A percentile compares a stretch with the other conserved stretches of the same genome.
phyloP scores from a whole-genome alignment of 1,140 invertebrate genomes.

The Maniola jurtina region DNA sequence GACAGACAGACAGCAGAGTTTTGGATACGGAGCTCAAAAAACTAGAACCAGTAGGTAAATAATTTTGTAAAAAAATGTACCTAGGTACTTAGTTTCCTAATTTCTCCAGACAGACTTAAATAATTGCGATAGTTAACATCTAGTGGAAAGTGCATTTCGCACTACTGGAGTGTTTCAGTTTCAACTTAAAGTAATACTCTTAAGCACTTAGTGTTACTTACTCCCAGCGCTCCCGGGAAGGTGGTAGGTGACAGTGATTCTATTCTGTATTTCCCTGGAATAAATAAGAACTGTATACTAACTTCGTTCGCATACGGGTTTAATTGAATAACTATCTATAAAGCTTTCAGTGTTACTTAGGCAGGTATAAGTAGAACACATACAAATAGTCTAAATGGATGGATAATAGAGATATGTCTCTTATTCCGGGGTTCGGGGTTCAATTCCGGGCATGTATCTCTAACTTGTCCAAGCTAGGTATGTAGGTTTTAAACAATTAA shows the following conservation, averaged over 20 bases:
- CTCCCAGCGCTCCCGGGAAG: constrained; percentile 56
- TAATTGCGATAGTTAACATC: not conserved
- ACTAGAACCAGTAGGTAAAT: not conserved
- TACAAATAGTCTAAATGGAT: no score
- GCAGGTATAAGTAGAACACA: no score
- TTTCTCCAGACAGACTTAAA: not conserved
- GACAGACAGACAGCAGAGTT: no score
- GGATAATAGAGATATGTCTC: no score
- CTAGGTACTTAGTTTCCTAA: not conserved
- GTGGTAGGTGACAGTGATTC: constrained; percentile 54
- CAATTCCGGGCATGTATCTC: no score
- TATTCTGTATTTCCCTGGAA: constrained; percentile 67
- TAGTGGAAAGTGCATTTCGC: constrained; percentile 27
- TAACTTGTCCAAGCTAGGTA: no score
- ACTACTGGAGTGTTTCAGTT: constrained; percentile 20
- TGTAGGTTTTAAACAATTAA: no score
- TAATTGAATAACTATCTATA: no score
- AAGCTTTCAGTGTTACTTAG: no score
- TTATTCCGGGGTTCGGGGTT: no score
- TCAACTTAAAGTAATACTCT: constrained; percentile 33
- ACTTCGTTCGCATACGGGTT: not conserved
- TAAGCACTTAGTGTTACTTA: constrained; percentile 41
- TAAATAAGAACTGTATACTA: not conserved
- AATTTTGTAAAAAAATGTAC: no score
- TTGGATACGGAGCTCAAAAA: no score